phyloP scores from a whole-genome alignment of 2,113 vertebrate species.

The Sapajus apella region DNA sequence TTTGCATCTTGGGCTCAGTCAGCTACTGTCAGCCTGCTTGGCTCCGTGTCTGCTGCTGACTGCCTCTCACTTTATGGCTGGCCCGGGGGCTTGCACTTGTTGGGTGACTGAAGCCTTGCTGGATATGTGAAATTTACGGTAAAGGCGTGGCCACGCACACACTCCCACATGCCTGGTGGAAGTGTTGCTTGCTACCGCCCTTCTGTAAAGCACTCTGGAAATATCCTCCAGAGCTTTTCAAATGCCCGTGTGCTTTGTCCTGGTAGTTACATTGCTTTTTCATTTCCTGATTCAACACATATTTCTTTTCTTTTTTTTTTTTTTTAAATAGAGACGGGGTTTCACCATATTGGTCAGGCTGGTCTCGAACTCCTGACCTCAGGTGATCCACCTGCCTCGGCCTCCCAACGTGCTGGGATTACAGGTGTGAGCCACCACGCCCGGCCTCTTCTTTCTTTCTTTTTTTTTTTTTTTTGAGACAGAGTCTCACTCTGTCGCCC shows the following conservation, averaged over 20 bases:
- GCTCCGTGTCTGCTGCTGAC: not conserved
- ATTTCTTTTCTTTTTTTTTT: not conserved
- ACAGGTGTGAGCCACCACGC: no score
- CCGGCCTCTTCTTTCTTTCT: no score
- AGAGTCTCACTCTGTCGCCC: no score
- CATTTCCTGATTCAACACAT: not conserved
- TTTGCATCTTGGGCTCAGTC: accelerated
- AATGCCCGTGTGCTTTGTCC: not conserved
- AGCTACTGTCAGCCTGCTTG: accelerated
- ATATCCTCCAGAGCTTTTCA: not conserved
- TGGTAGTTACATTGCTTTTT: not conserved
- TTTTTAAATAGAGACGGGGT: no score
- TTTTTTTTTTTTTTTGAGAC: no score
- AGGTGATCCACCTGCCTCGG: no score
- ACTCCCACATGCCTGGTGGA: accelerated
- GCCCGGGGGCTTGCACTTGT: not conserved
- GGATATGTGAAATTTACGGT: not conserved
- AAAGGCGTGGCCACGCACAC: not conserved
- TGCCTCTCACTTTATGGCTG: not conserved
- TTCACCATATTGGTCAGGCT: no score
- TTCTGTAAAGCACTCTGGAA: not conserved
- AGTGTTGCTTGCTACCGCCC: not conserved
- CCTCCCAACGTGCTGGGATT: no score
- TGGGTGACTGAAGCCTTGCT: not conserved
- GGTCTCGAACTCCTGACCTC: no score